Evolutionary conservation across 2,797 vertebrate genomes (phyloP).

Genomic region (Salmo trutta): DNA sequence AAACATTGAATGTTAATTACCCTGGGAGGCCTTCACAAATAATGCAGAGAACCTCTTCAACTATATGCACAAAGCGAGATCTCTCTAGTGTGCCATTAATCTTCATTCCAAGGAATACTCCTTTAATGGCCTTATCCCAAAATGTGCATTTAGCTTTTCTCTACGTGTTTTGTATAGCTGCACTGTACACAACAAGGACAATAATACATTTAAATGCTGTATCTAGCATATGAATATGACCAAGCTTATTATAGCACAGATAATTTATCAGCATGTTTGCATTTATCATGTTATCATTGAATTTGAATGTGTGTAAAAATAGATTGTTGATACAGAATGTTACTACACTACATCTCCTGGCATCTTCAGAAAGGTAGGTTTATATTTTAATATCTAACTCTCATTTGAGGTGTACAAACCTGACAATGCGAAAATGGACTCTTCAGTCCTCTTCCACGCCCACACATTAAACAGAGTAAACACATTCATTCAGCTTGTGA

Average conservation of each 20-base stretch:
- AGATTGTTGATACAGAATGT: background rate
- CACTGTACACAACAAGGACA: background rate
- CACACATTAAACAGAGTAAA: background rate
- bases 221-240: background rate
- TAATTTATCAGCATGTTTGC: background rate
- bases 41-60: constrained; percentile 51
- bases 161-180: constrained; percentile 19
- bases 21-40: constrained; percentile 19
- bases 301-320: background rate
- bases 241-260: background rate
- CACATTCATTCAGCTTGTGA: background rate
- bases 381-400: background rate
- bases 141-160: constrained; percentile 63
- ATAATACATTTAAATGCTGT: background rate
- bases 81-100: constrained; percentile 60
- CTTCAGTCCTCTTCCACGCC: background rate
- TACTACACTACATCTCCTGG: background rate
- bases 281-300: background rate
- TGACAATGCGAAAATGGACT: background rate
- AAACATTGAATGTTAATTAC: constrained; percentile 65
- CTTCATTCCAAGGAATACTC: constrained; percentile 58
- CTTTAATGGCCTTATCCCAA: constrained; percentile 38
- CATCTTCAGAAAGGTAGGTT: background rate
- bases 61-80: constrained; percentile 43
- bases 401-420: background rate